Evolutionary conservation across 2,797 vertebrate genomes (phyloP).

Genomic region (Merluccius polli): DNA sequence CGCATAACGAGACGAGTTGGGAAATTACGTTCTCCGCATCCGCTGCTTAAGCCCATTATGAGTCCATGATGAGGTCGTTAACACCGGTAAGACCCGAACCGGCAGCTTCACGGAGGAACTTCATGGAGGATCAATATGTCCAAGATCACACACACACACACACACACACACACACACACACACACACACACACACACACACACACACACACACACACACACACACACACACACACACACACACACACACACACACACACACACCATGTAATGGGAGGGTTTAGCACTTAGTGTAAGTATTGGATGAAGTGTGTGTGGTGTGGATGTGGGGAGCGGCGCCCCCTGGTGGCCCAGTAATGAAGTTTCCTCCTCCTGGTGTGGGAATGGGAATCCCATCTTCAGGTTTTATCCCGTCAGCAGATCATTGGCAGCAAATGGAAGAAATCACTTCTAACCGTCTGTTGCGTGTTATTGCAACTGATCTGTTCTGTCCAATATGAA

Average conservation of each 20-base stretch:
- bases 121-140: no score
- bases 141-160: background rate
- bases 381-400: background rate
- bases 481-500: background rate
- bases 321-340: background rate
- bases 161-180: background rate
- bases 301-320: background rate
- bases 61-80: background rate
- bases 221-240: no score
- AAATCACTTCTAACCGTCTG: background rate
- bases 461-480: background rate
- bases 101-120: background rate
- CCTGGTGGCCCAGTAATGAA: background rate
- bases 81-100: background rate
- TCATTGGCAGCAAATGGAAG: background rate
- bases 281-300: no score
- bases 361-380: background rate
- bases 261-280: no score
- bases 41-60: background rate
- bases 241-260: no score
- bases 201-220: no score
- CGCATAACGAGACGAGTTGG: background rate
- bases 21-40: background rate
- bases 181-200: background rate
- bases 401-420: background rate